Percentiles rank a stretch among this genome's conserved stretches.
Conservation (phyloP, 2,888 invertebrate genomes). For the Anodontia alba region DNA sequence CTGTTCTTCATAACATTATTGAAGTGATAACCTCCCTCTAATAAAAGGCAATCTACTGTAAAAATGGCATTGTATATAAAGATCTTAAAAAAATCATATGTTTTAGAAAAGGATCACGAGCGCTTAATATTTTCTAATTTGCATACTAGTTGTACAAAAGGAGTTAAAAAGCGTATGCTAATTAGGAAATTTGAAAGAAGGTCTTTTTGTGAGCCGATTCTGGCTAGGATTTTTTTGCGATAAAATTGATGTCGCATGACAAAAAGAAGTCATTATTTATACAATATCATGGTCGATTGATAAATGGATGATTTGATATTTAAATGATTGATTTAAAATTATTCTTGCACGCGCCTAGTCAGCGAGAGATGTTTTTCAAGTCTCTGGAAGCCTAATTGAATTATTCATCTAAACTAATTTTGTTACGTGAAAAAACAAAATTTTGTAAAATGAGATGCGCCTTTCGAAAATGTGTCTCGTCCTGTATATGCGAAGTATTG, state of each 20-base stretch:
- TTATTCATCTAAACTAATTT: slow-evolving; percentile 10
- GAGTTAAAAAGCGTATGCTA: slow-evolving; percentile 13
- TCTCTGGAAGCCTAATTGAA: slow-evolving; percentile 4
- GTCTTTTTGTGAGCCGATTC: background rate
- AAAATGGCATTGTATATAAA: slow-evolving; percentile 12
- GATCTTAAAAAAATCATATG: background rate
- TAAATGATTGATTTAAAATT: slow-evolving; percentile 5
- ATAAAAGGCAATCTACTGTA: slow-evolving; percentile 7
- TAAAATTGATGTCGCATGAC: slow-evolving; percentile 2
- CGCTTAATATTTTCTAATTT: slow-evolving; percentile 15
- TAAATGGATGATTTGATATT: slow-evolving; percentile 11
- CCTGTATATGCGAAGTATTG: too few species aligned
- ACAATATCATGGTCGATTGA: slow-evolving; percentile 15
- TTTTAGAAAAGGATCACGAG: background rate
- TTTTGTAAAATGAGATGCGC: background rate
- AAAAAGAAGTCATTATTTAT: slow-evolving; percentile 15
- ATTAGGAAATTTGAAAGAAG: background rate
- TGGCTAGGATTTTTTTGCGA: background rate
- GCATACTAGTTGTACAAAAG: slow-evolving; percentile 1
- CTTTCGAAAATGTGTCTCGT: background rate
- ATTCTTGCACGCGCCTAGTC: slow-evolving; percentile 11
- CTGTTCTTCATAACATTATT: background rate
- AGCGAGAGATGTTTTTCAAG: background rate
- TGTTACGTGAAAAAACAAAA: background rate
- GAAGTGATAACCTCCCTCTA: slow-evolving; percentile 1